These are phyloP conservation scores for Pollachius pollachius DNA, from an alignment of 2,113 vertebrate genomes.

Conservation along the genomic window DNA sequence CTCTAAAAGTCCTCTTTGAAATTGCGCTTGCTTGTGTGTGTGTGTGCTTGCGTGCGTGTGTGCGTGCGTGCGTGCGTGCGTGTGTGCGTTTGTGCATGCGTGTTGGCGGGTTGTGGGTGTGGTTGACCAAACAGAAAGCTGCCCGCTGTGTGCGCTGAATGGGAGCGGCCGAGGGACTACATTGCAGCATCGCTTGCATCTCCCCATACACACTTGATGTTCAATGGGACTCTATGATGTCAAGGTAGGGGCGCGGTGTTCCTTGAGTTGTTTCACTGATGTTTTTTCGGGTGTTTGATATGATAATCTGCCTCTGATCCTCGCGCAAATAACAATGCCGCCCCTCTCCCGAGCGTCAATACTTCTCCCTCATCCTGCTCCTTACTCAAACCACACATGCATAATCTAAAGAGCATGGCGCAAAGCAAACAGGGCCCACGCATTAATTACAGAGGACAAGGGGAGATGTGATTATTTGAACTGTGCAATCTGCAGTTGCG, in stretches of 20 bases:
- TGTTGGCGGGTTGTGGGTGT: not conserved
- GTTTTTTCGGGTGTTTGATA: constrained; percentile 45
- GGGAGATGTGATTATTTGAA: constrained; percentile 41
- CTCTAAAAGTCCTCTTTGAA: constrained; percentile 46
- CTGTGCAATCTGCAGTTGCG: not conserved
- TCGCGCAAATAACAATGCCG: constrained; percentile 46
- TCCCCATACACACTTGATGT: constrained; percentile 37
- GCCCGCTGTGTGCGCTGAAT: not conserved
- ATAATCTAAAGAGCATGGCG: constrained; percentile 44
- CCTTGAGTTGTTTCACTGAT: constrained; percentile 35
- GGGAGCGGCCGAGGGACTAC: constrained; percentile 19
- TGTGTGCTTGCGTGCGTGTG: not conserved
- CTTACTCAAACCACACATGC: constrained; percentile 30
- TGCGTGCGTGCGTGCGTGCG: not conserved
- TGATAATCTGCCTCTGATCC: constrained; percentile 63
- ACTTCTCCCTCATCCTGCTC: constrained; percentile 20
- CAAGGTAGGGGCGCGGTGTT: constrained; percentile 31
- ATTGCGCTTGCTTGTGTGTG: constrained; percentile 21
- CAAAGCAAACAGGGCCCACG: constrained; percentile 48
- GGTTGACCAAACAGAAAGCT: too few relatives aligned
- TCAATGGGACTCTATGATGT: constrained; percentile 21
- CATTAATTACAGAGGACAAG: constrained; percentile 65
- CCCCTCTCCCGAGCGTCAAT: constrained; percentile 27
- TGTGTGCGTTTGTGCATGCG: not conserved
- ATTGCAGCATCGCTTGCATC: not conserved